These are phyloP conservation scores for Clinocottus analis DNA, from an alignment of 2,113 vertebrate genomes.

Conservation along the genomic window DNA sequence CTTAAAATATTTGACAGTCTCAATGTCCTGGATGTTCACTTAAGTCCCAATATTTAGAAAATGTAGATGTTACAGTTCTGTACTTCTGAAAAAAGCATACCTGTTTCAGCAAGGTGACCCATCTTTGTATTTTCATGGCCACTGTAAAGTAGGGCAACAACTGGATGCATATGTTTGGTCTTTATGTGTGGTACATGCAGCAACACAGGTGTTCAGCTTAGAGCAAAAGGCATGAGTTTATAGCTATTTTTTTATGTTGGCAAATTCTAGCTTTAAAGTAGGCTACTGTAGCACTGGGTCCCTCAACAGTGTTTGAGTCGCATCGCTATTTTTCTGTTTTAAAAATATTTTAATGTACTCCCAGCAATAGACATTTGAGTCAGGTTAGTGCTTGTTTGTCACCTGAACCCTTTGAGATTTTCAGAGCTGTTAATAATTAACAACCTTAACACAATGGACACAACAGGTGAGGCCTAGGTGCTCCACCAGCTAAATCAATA, in stretches of 20 bases:
- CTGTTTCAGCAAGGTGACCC: background rate
- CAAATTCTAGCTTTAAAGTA: background rate
- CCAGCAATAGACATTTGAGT: background rate
- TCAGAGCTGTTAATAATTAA: conserved; percentile 71
- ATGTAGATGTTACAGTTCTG: background rate
- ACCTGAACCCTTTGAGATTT: conserved; percentile 45
- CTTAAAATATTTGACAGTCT: too few species aligned
- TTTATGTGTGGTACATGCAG: background rate
- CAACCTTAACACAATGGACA: background rate
- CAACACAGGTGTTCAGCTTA: background rate
- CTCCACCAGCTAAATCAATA: background rate
- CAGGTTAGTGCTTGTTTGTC: conserved; percentile 31
- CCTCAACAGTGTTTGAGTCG: background rate
- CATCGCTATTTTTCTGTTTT: background rate
- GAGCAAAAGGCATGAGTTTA: background rate
- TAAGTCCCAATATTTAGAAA: background rate
- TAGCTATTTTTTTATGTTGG: background rate
- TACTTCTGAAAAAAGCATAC: background rate
- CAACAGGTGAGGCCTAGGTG: background rate
- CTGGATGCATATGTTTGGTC: background rate
- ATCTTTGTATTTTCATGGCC: background rate
- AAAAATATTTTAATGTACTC: background rate
- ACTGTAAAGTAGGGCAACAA: background rate
- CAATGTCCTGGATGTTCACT: too few species aligned
- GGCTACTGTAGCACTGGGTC: background rate